Conservation (phyloP, 2,797 vertebrate genomes). For the Salmo trutta region DNA sequence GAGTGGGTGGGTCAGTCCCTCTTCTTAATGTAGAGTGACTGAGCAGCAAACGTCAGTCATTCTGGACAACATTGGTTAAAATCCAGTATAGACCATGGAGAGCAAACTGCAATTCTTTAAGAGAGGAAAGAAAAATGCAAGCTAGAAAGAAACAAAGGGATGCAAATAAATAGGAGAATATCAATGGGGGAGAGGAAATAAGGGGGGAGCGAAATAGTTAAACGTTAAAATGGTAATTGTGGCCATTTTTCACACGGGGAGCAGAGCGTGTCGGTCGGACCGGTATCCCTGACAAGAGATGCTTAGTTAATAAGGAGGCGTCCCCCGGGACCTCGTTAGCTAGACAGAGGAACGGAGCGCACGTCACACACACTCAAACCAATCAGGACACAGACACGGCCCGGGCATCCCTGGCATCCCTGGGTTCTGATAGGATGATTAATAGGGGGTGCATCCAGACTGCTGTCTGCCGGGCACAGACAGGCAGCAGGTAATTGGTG, state of each 20-base stretch:
- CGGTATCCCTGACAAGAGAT: background rate
- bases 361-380: background rate
- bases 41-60: too few species aligned
- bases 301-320: background rate
- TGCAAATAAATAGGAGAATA: background rate
- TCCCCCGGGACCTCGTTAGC: conserved; percentile 46
- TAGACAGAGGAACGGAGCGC: background rate
- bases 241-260: conserved; percentile 11
- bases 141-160: background rate
- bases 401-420: conserved; percentile 15
- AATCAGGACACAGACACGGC: conserved; percentile 25
- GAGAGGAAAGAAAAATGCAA: background rate
- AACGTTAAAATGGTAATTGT: background rate
- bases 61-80: background rate
- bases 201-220: too few species aligned
- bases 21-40: too few species aligned
- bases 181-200: background rate
- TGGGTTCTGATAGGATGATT: conserved; percentile 26
- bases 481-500: background rate
- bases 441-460: conserved; percentile 2
- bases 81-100: background rate
- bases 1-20: too few species aligned
- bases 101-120: background rate
- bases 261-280: background rate
- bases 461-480: background rate